Evolutionary conservation across 2,888 invertebrate genomes (phyloP).

Genomic region (Catocala fraxini): DNA sequence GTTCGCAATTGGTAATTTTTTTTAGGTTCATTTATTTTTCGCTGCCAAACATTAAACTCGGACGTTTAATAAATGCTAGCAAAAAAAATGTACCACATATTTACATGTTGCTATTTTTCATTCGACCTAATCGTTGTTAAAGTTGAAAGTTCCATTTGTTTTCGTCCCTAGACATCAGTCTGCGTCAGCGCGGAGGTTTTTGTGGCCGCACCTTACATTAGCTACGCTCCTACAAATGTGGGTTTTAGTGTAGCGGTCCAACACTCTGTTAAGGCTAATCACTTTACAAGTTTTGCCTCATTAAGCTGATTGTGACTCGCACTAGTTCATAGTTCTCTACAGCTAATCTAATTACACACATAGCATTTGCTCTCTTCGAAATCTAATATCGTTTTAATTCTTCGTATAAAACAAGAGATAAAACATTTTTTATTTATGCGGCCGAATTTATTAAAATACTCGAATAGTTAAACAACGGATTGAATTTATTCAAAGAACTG

Average conservation of each 20-base stretch:
- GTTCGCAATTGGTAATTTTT: conserved; percentile 6
- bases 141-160: conserved; percentile 68
- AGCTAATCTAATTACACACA: conserved; percentile 23
- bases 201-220: conserved; percentile 61
- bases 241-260: conserved; percentile 58
- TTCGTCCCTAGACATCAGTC: conserved; percentile 65
- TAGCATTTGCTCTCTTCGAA: conserved; percentile 14
- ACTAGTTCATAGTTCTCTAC: conserved; percentile 44
- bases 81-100: conserved; percentile 38
- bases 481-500: background rate
- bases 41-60: conserved; percentile 16
- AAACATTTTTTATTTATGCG: background rate
- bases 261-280: conserved; percentile 64
- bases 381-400: background rate
- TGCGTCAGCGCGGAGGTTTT: conserved; percentile 67
- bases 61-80: conserved; percentile 18
- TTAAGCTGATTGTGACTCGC: conserved; percentile 57
- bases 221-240: conserved; percentile 53
- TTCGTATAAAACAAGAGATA: background rate
- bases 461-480: background rate
- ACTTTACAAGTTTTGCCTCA: conserved; percentile 65
- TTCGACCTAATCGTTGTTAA: conserved; percentile 55
- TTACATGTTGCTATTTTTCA: conserved; percentile 57
- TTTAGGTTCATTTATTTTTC: background rate
- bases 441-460: background rate